Evolutionary conservation across 2,797 vertebrate species (phyloP).

Genomic region (Cossypha heuglini): DNA sequence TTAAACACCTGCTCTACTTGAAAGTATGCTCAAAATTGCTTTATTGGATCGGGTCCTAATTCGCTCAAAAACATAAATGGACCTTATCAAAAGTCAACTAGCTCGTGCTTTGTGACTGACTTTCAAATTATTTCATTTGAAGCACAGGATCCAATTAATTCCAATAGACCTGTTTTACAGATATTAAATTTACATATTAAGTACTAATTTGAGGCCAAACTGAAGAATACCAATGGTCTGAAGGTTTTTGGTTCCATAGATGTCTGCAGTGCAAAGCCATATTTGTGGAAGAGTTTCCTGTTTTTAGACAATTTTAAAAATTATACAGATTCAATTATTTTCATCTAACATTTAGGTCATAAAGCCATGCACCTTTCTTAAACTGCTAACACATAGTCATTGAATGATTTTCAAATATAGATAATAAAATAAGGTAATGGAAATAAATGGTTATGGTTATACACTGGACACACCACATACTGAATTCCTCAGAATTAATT

Average conservation of each 20-base stretch:
- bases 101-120: background rate
- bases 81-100: conserved; percentile 32
- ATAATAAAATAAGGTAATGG: background rate
- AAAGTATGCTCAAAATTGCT: background rate
- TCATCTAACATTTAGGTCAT: background rate
- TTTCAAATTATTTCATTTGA: conserved; percentile 37
- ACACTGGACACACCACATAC: background rate
- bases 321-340: background rate
- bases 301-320: background rate
- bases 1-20: background rate
- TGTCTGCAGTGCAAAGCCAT: background rate
- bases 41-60: conserved; percentile 3
- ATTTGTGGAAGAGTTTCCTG: background rate
- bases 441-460: background rate
- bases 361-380: background rate
- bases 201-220: background rate
- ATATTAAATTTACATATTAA: conserved; percentile 37
- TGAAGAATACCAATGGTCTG: background rate
- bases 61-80: background rate
- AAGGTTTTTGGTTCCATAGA: background rate
- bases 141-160: conserved; percentile 33
- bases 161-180: background rate
- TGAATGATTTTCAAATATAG: background rate
- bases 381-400: background rate
- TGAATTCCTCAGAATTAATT: conserved; percentile 24